Percentiles rank a stretch among this genome's conserved stretches.
phyloP scores from a whole-genome alignment of 2,888 invertebrate species.

The Pandemis cinnamomeana region DNA sequence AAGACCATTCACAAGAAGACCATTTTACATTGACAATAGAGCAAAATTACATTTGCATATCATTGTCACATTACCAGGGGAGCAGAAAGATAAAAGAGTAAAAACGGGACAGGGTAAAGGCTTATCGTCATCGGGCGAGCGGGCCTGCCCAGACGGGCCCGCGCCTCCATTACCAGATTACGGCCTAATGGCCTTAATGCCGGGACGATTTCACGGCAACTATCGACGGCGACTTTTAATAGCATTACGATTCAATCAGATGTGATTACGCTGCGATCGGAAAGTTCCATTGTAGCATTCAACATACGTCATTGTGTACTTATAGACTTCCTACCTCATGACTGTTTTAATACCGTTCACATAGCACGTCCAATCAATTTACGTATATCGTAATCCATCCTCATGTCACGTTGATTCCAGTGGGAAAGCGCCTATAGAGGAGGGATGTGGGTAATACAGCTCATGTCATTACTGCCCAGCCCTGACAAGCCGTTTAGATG shows the following conservation, averaged over 20 bases:
- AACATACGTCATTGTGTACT: not conserved
- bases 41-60: constrained; percentile 50
- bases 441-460: constrained; percentile 2
- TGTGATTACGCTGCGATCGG: constrained; percentile 7
- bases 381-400: not conserved
- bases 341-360: too few species aligned
- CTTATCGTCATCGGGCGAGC: constrained; percentile 52
- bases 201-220: constrained; percentile 43
- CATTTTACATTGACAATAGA: constrained; percentile 30
- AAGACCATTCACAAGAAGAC: constrained; percentile 2
- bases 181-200: constrained; percentile 53
- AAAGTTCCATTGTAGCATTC: not conserved
- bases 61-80: constrained; percentile 44
- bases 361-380: not conserved
- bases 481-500: not conserved
- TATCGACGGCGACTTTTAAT: constrained; percentile 42
- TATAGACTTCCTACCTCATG: too few species aligned
- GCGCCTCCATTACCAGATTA: constrained; percentile 56
- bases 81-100: constrained; percentile 43
- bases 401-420: not conserved
- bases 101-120: constrained; percentile 47
- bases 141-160: constrained; percentile 42
- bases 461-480: not conserved
- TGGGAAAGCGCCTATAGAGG: not conserved
- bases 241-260: constrained; percentile 31